Conservation (phyloP, 2,888 invertebrate genomes). For the Mylabris sibirica region DNA sequence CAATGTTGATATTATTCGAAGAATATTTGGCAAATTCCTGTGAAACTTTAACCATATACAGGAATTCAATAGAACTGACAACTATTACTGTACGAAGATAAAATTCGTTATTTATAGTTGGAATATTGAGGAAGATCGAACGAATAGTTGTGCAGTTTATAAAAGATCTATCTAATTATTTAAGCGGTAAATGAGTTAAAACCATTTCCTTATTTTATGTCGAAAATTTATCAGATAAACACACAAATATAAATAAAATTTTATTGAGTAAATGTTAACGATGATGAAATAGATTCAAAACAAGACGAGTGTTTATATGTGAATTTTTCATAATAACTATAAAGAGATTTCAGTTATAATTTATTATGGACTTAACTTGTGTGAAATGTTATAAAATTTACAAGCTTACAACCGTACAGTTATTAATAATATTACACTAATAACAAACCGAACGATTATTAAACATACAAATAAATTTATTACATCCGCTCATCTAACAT, state of each 20-base stretch:
- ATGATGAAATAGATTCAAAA: not conserved
- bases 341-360: not conserved
- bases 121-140: not conserved
- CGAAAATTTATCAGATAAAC: not conserved
- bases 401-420: not conserved
- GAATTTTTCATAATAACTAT: not conserved
- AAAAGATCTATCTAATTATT: not conserved
- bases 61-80: not conserved
- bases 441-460: not conserved
- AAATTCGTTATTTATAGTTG: not conserved
- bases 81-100: not conserved
- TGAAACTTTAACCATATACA: slow-evolving; percentile 3
- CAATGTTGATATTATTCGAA: too few species aligned
- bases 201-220: not conserved
- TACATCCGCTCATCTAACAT: not conserved
- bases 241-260: not conserved
- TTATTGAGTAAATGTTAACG: not conserved
- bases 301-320: not conserved
- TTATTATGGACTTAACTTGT: slow-evolving; percentile 1
- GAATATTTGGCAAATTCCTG: not conserved
- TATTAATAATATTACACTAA: slow-evolving; percentile 1
- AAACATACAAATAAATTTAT: not conserved
- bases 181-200: not conserved
- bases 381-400: not conserved
- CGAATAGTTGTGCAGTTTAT: not conserved